Evolutionary conservation across 1,140 invertebrate genomes (phyloP), one percentile per base, ranked within the genome.

Genomic region (Hyles euphorbiae): DNA sequence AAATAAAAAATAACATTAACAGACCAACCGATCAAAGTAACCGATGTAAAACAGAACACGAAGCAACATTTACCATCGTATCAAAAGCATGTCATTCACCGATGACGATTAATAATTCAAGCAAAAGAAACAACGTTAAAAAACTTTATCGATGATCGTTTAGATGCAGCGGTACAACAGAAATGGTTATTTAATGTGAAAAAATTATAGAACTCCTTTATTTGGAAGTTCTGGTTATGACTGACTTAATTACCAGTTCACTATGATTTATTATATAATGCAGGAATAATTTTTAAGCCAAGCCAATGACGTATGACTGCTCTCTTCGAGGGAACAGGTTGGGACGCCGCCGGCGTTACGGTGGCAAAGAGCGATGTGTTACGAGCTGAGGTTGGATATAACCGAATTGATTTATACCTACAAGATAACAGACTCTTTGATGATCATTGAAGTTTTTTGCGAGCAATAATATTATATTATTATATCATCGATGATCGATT

Each of bases 181-280:
- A 72, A 86, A 88, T 86, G 77, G 81, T 66, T 86, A 83, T 88
- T 88, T 88, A 88, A 88, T 88, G 79, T 86, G 79, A 76, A 85
- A 86, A 80, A 81, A 81, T 74, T 78, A 74, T 74, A 76, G 70
- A 83, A 81, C 74, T 74, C 71, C 79, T 87, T 80, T 83, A 82
- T 76, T 78, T 65, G 62, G 57, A 66, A 67, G 77, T 83, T 83
- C 75, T 78, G 82, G 79, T 83, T 83, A 79, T 81, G 79, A 84
- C 81, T 80, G 77, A 82, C 78, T 85, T 87, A 87, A 87, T 88
- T 88, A 88, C 82, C 66, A 75, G 83, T 81, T 84, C 79, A 84
- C 79, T 86, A 87, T 88, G 85, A 88, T 88, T 88, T 88, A 88
- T 88, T 80, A 76, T 78, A 80, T 81, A 83, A 85, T 74, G 73